A percentile compares a stretch with the other conserved stretches of the same genome.
phyloP scores from a whole-genome alignment of 1,140 invertebrate species.

The Zaprionus lachaisei region DNA sequence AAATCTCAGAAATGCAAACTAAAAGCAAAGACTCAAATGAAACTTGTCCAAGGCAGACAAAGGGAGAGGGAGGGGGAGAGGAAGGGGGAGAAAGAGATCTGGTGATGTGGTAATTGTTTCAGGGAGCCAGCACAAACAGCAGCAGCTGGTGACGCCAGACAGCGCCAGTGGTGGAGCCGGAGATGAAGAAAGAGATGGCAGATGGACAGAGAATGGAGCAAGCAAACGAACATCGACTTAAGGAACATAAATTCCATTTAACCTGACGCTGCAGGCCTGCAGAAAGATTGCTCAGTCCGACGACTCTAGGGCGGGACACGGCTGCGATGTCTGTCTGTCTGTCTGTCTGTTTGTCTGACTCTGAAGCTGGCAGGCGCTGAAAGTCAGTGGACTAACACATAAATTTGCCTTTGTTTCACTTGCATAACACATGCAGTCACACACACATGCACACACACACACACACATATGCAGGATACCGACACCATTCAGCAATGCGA shows the following conservation, averaged over 20 bases:
- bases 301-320: neutral
- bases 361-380: constrained; percentile 39
- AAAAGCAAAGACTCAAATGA: constrained; percentile 42
- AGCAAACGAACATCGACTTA: constrained; percentile 46
- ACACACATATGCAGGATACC: constrained; percentile 35
- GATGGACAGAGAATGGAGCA: neutral
- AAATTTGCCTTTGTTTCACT: constrained; percentile 78
- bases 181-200: neutral
- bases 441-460: constrained; percentile 42
- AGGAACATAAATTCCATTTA: constrained; percentile 77
- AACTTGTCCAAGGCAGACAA: constrained; percentile 5
- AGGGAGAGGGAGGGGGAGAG: constrained; percentile 2
- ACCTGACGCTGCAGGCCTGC: constrained; percentile 65
- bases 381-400: constrained; percentile 64
- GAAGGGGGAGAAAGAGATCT: neutral
- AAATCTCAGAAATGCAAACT: constrained; percentile 63
- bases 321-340: neutral
- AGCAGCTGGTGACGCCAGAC: neutral
- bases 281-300: constrained; percentile 21
- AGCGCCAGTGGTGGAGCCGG: too few species aligned
- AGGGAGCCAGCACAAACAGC: constrained; percentile 51
- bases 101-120: constrained; percentile 74
- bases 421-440: constrained; percentile 76
- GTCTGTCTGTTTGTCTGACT: constrained; percentile 3
- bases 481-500: constrained; percentile 37